These are phyloP conservation scores for Mythimna impura DNA, from an alignment of 2,888 invertebrate genomes.

Conservation along the genomic window DNA sequence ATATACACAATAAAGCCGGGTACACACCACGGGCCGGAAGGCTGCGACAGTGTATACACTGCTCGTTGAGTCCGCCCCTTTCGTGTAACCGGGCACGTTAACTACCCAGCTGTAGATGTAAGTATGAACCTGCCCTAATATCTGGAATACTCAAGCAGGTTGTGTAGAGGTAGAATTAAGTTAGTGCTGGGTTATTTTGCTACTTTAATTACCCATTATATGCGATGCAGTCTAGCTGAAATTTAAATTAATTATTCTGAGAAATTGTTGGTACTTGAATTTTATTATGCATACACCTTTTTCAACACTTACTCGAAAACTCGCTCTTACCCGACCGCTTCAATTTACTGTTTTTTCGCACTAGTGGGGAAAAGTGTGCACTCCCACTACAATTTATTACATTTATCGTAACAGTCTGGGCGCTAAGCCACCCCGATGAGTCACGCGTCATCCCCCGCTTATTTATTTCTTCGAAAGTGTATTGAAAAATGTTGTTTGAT, in stretches of 20 bases:
- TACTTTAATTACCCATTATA: conserved; percentile 21
- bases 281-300: neutral
- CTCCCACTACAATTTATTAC: too few species aligned
- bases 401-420: too few species aligned
- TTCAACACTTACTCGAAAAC: too few species aligned
- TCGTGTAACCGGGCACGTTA: conserved; percentile 74
- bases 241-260: conserved; percentile 13
- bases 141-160: conserved; percentile 54
- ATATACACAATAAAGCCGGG: conserved; percentile 54
- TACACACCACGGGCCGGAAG: conserved; percentile 58
- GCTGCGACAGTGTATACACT: conserved; percentile 68
- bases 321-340: too few species aligned
- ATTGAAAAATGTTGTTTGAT: too few species aligned
- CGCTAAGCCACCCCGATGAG: too few species aligned
- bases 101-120: conserved; percentile 59
- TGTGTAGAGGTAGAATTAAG: conserved; percentile 41
- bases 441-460: too few species aligned
- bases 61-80: conserved; percentile 76
- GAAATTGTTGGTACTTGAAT: conserved; percentile 8
- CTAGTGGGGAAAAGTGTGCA: too few species aligned
- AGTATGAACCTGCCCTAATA: conserved; percentile 64
- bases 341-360: too few species aligned
- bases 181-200: conserved; percentile 19
- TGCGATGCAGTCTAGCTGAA: conserved; percentile 9
- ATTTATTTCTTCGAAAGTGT: too few species aligned